Evolutionary conservation across 2,797 vertebrate genomes (phyloP), one percentile per base, ranked within the genome.

Genomic region (Platalea minor): DNA sequence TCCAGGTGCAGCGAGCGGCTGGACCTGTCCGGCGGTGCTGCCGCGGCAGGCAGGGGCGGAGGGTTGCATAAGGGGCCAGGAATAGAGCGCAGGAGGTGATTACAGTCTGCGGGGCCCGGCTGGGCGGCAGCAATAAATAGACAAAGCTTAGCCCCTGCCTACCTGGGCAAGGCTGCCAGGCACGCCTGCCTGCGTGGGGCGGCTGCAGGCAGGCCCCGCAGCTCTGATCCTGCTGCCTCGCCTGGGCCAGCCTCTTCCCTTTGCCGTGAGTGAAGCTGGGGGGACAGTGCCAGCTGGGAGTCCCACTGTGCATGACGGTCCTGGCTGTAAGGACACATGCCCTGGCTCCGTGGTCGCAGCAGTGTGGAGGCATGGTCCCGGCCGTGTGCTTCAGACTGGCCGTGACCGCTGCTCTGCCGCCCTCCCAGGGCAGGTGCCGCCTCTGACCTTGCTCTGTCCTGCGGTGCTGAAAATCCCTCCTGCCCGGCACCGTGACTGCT

Each of bases 381-480:
- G 12, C 14, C 2, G 2, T 28, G 73, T 72, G 88, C 76, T 88
- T 76, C 39, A 57, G 48, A 45, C 48, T 77, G 68, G 28, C 54
- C 9, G 1, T 56, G 56, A 21, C 53, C 5, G 5, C 39, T 48
- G 74, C 80, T 78, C 45, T 1, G 0, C 19, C 4, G 18, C 57
- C 69, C 25, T 83, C 39, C 24, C 3, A 6, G 92, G 93, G 45
- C 77, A 94, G 84, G 70, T 91, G 84, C 74, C 2, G 53, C 57
- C 53, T 94, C 68, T 2, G 78, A 95, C 96, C 95, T 97, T 95
- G 92, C 64, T n/a, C 37, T 93, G 88, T 94, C 92, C 95, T 89
- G 79, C 5, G 10, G 91, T 80, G 69, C 94, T 89, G 79, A 91
- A 94, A 79, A 93, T 96, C 91, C 75, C 73, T 96, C 73, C 85